Evolutionary conservation across 2,797 vertebrate genomes (phyloP).

Genomic region (Onychomys torridus): DNA sequence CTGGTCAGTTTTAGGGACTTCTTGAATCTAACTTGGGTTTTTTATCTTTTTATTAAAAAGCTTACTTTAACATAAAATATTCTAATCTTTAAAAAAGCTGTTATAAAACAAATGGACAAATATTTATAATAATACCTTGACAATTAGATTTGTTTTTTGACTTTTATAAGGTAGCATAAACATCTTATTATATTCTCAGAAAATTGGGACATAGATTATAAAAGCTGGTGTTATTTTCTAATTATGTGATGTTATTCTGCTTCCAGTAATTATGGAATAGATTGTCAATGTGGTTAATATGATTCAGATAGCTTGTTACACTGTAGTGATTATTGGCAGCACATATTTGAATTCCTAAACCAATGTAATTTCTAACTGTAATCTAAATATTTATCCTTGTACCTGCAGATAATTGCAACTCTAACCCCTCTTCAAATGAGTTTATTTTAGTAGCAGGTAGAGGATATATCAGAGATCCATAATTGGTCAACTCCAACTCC

Average conservation of each 20-base stretch:
- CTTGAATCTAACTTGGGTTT: not conserved
- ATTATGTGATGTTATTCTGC: not conserved
- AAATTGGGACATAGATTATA: not conserved
- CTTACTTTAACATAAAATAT: not conserved
- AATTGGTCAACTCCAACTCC: not conserved
- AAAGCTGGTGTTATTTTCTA: slow-evolving; percentile 31
- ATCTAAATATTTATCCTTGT: not conserved
- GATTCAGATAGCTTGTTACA: not conserved
- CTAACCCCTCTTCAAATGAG: too few relatives aligned
- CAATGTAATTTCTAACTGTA: not conserved
- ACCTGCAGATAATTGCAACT: not conserved
- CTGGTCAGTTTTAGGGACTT: not conserved
- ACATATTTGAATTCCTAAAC: not conserved
- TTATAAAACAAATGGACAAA: not conserved
- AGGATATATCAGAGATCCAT: not conserved
- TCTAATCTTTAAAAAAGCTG: not conserved
- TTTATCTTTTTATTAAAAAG: not conserved
- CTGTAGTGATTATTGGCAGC: not conserved
- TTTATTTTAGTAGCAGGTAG: not conserved
- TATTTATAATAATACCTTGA: not conserved
- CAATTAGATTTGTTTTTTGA: slow-evolving; percentile 13
- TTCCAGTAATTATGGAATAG: slow-evolving; percentile 23
- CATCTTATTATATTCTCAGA: slow-evolving; percentile 42
- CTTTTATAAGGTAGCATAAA: not conserved
- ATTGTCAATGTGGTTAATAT: slow-evolving; percentile 26